Percentiles rank a stretch among this genome's conserved stretches.
These are phyloP conservation scores for Aricia artaxerxes DNA, from an alignment of 2,888 invertebrate genomes.

Conservation along the genomic window DNA sequence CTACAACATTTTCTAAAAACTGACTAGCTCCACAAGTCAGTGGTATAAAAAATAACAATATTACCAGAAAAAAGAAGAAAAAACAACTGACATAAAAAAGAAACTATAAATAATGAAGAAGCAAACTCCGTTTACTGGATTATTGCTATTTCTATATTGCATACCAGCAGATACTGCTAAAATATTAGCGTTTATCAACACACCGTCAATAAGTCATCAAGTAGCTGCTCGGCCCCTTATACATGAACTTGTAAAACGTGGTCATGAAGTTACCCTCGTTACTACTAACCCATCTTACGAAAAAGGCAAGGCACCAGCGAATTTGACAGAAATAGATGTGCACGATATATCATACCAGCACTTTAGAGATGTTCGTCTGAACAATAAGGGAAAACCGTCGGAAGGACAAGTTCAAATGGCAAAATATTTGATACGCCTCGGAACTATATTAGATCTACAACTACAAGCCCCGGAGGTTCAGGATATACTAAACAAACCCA, in stretches of 20 bases:
- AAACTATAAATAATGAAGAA: background rate
- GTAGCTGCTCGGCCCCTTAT: constrained; percentile 53
- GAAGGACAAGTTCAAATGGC: background rate
- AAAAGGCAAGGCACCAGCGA: constrained; percentile 42
- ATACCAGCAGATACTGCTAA: constrained; percentile 40
- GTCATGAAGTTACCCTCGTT: constrained; percentile 58
- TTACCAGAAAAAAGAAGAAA: background rate
- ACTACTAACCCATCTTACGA: constrained; percentile 53
- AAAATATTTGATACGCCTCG: background rate
- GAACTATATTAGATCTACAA: constrained; percentile 40
- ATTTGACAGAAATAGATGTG: constrained; percentile 57
- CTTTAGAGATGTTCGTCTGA: constrained; percentile 34
- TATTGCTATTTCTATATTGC: background rate
- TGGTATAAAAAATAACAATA: background rate
- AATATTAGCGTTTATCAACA: constrained; percentile 49
- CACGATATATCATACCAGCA: constrained; percentile 47
- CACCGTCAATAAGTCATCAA: constrained; percentile 56
- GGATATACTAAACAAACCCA: constrained; percentile 42
- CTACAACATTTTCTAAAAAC: no score
- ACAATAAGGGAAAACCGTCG: constrained; percentile 27
- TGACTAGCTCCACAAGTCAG: no score
- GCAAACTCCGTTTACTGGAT: background rate
- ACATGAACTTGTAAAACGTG: constrained; percentile 53
- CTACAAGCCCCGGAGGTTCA: constrained; percentile 43
- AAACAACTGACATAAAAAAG: background rate